Evolutionary conservation across 2,888 invertebrate species (phyloP), one percentile per base, ranked within the genome.

Genomic region (Tenodera sinensis): DNA sequence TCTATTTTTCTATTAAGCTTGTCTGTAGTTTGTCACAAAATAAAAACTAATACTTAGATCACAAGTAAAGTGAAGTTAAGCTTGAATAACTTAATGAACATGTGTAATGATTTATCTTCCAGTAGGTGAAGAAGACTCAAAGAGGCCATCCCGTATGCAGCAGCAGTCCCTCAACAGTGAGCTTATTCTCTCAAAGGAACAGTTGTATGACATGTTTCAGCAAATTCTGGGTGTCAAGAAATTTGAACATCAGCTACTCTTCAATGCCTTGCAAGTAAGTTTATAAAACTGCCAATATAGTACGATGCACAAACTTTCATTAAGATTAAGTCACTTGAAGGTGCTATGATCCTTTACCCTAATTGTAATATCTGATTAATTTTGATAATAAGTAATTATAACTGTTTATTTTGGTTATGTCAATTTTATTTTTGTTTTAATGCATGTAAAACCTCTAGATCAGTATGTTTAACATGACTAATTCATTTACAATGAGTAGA

Each of bases 131-230:
- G 98, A 98, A 92, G 98, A 98, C 92, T 95, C 96, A 25, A 98
- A 98, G 93, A 94, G 98, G 92, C 98, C 98, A 88, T 96, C 97
- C 81, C 95, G 98, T 91, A 97, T 97, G 94, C 98, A 98, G 93
- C 97, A 97, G 93, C 97, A 98, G 94, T 96, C 96, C 91, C 95
- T 97, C 92, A 99, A 97, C 94, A 98, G 97, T 88, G 99, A 99
- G 93, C 95, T 98, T 92, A 98, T 99, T 92, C 95, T 99, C 91
- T 98, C 98, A 92, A 99, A 99, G 94, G 99, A 99, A 93, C 99
- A 99, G 93, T 96, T 99, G 20, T 99, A 99, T 94, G 99, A 99
- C 93, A 99, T 99, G 98, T 99, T 99, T 94, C 99, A 99, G 94
- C 99, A 99, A 94, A 99, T 99, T 91, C 95, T 99, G 90, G 97